Evolutionary conservation across 2,797 vertebrate species (phyloP), one percentile per base, ranked within the genome.

Genomic region (Sebastes trivittatus): DNA sequence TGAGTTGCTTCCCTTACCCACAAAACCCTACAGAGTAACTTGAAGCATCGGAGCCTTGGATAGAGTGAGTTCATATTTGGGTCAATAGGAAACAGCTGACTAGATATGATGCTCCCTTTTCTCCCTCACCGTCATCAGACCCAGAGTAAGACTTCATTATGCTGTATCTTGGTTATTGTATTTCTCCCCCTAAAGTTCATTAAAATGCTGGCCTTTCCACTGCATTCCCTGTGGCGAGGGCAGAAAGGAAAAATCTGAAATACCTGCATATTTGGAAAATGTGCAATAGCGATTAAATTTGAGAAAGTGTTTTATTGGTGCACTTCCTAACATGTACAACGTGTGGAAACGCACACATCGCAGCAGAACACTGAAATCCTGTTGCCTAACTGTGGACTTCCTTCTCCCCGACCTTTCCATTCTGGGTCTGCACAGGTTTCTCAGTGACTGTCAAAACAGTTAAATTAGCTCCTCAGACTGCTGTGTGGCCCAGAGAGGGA

Each of bases 51-150:
- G 22, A 75, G 72, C 81, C 72, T 62, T 52, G 71, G 80, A 81
- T 72, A 61, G 62, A 68, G 75, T 3, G 72, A 86, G 93, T 92
- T 93, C 90, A 92, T 75, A 87, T 90, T 82, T 77, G 63, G 87
- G 89, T 79, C 91, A 91, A 67, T 82, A 67, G 75, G 78, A 92
- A 91, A 85, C 79, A 80, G 81, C 82, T 88, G 83, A 91, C 67
- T 69, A 34, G 81, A 92, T 85, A 83, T 49, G 65, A 85, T 89
- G 72, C 74, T 79, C n/a, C 34, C 25, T 71, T 85, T 46, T 82
- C 66, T 77, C 30, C 56, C 68, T 32, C 27, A 38, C 77, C 63
- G 70, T 83, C 81, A 72, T 82, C 67, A 10, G 62, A 62, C 4
- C 42, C 38, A 77, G 77, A 65, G 69, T 75, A 80, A 61, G 52